These are phyloP conservation scores for Phylloscopus trochiloides DNA, from an alignment of 2,113 vertebrate species.

Conservation along the genomic window DNA sequence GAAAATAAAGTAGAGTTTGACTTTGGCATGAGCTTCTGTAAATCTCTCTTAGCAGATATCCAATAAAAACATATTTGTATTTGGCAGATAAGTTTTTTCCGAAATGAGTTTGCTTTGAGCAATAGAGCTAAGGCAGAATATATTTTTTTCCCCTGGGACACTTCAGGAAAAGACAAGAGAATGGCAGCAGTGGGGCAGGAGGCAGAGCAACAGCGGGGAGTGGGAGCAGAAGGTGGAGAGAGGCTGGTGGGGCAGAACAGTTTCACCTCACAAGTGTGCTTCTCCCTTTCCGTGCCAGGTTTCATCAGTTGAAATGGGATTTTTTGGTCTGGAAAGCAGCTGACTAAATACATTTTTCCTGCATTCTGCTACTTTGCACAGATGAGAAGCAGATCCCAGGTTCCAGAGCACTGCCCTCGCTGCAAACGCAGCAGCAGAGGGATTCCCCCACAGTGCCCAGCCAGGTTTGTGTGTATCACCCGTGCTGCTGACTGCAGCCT, in stretches of 20 bases:
- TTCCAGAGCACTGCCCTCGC: neutral
- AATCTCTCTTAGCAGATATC: neutral
- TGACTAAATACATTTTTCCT: neutral
- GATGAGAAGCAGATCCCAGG: neutral
- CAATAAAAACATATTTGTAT: slow-evolving; percentile 1
- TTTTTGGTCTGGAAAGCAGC: neutral
- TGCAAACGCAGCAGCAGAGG: neutral
- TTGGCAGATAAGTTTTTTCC: slow-evolving; percentile 1
- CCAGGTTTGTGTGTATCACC: neutral
- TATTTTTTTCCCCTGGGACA: neutral
- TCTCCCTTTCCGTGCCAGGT: neutral
- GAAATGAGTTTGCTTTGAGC: neutral
- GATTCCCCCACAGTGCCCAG: rapidly evolving
- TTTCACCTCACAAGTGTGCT: neutral
- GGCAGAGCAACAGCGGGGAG: neutral
- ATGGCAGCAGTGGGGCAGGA: neutral
- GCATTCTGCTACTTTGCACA: neutral
- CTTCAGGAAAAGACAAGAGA: neutral
- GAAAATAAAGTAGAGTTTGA: neutral
- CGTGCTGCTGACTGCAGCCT: rapidly evolving
- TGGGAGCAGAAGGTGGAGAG: neutral
- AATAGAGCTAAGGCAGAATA: neutral
- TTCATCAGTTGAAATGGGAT: neutral
- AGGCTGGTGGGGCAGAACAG: neutral
- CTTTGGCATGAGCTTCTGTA: neutral